phyloP scores from a whole-genome alignment of 2,888 invertebrate species.

The Polia nebulosa region DNA sequence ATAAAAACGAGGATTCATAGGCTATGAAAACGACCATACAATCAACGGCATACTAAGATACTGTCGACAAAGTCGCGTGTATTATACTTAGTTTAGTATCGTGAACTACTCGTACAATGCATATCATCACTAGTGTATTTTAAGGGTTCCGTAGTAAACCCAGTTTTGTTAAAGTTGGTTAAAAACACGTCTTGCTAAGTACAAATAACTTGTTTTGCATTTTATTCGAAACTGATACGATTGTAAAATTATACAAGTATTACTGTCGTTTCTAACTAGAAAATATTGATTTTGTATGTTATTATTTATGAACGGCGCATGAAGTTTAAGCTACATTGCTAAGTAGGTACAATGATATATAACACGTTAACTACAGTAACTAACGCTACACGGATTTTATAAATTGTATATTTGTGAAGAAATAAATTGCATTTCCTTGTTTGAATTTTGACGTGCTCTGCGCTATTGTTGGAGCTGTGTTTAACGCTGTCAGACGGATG shows the following conservation, averaged over 20 bases:
- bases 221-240: constrained; percentile 1
- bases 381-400: background rate
- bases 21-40: constrained; percentile 42
- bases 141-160: constrained; percentile 23
- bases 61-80: constrained; percentile 31
- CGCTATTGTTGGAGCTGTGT: too few species aligned
- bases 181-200: background rate
- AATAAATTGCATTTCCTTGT: too few species aligned
- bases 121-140: constrained; percentile 29
- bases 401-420: constrained; percentile 2
- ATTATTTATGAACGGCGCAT: too few species aligned
- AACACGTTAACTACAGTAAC: too few species aligned
- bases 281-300: background rate
- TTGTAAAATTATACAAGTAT: background rate
- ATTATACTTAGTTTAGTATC: constrained; percentile 31
- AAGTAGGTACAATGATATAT: too few species aligned
- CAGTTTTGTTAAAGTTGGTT: constrained; percentile 5
- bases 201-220: background rate
- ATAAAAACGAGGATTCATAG: constrained; percentile 46
- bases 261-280: background rate
- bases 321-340: too few species aligned
- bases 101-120: constrained; percentile 36
- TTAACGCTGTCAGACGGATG: too few species aligned
- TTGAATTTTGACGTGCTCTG: too few species aligned
- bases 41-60: constrained; percentile 40